Base-by-base conservation (phyloP, 2,888 invertebrate genomes). In the Tiliacea citrago region DNA sequence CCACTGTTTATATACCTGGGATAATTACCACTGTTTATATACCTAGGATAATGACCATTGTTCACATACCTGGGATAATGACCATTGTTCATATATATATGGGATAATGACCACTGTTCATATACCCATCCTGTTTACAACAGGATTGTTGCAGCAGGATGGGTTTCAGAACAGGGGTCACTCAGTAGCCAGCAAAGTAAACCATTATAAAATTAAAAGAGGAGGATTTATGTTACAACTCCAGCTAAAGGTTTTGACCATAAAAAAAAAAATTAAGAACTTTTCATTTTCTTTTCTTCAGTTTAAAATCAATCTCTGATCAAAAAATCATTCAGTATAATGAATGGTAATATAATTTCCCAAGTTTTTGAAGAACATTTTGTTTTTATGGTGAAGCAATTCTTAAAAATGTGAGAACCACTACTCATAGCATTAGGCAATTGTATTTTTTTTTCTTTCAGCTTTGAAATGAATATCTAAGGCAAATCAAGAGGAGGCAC, bases 381-480 rank as follows among this genome's bases (percentile, higher is more conserved):
- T n/a, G n/a, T n/a, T 7, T 21, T 16, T 21, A 29, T 16, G 9
- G 9, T 18, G n/a, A 51, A 66, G 2, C 0, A n/a, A 6, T n/a
- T 51, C 24, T 21, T n/a, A 51, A 51, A 35, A 66, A 39, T 29
- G n/a, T 2, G 9, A 21, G 63, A 29, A 63, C 10, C 16, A 39
- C 10, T n/a, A 21, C 8, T 5, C 16, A 35, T 16, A 57, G 61
- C 5, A 53, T 29, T n/a, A n/a, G 24, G 4, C 16, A 75, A 47
- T 6, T 51, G n/a, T 45, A 12, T 24, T 49, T 66, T 62, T n/a
- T 87, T 75, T 72, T 87, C 57, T 95, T 94, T 72, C 94, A 95
- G 95, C 82, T 89, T 90, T 88, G 82, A 90, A 91, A 88, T 88
- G 83, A 86, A 83, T 76, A 85, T 91, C 91, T 90, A 91, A 63